These are phyloP conservation scores for Lottia gigantea DNA, from an alignment of 2,888 invertebrate genomes.

Conservation along the genomic window DNA sequence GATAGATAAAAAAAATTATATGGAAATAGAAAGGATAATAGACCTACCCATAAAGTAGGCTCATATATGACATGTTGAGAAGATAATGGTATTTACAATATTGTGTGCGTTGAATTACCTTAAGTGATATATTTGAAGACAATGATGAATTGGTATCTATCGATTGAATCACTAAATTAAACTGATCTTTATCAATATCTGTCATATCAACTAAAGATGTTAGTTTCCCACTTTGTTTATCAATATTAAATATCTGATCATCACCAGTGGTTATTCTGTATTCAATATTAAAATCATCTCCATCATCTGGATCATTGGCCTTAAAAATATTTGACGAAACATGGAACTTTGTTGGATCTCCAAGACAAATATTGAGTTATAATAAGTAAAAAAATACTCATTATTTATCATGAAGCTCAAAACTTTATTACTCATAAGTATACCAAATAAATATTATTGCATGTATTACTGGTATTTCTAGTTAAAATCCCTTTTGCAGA, in stretches of 20 bases:
- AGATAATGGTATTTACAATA: too few species aligned
- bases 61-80: too few species aligned
- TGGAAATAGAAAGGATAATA: too few species aligned
- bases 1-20: too few species aligned
- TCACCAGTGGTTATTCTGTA: slow-evolving; percentile 27
- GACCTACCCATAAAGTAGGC: too few species aligned
- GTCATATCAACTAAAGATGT: slow-evolving; percentile 22
- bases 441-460: too few species aligned
- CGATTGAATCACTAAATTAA: slow-evolving; percentile 25
- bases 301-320: slow-evolving; percentile 40
- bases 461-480: too few species aligned
- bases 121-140: neutral
- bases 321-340: neutral
- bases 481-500: too few species aligned
- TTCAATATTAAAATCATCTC: slow-evolving; percentile 28
- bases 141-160: slow-evolving; percentile 21
- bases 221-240: slow-evolving; percentile 21
- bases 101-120: neutral
- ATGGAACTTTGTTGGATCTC: neutral
- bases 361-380: too few species aligned
- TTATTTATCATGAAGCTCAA: too few species aligned
- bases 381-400: too few species aligned
- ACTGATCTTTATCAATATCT: neutral
- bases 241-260: slow-evolving; percentile 21
- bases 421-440: too few species aligned